Evolutionary conservation across 2,113 vertebrate species (phyloP).

Genomic region (Crotalus tigris): DNA sequence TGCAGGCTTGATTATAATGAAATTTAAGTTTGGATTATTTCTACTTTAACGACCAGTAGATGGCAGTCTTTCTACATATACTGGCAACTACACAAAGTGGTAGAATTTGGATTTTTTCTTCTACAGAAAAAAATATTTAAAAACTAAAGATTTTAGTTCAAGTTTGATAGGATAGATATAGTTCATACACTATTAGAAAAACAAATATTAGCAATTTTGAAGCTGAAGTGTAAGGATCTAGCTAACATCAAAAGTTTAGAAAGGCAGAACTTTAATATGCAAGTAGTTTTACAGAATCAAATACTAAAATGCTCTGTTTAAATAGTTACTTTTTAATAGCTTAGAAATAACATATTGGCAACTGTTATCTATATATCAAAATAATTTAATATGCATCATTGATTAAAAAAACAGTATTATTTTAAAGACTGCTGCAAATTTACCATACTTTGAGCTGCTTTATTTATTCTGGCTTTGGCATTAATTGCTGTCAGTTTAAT

Average conservation of each 20-base stretch:
- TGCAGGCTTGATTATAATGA: background rate
- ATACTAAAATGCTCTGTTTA: background rate
- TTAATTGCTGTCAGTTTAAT: background rate
- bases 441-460: background rate
- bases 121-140: background rate
- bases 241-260: background rate
- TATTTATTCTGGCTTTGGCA: background rate
- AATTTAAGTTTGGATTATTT: background rate
- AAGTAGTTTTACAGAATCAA: background rate
- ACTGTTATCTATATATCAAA: background rate
- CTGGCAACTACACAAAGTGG: background rate
- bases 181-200: background rate
- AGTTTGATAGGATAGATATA: background rate
- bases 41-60: constrained; percentile 12
- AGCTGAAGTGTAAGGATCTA: background rate
- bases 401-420: background rate
- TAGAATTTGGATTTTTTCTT: background rate
- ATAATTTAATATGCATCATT: background rate
- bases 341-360: background rate
- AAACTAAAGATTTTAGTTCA: background rate
- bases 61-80: constrained; percentile 31
- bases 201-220: background rate
- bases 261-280: background rate
- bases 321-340: background rate
- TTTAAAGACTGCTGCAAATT: background rate